Base-by-base conservation (phyloP, 2,888 invertebrate genomes). In the Drosophila helvetica region DNA sequence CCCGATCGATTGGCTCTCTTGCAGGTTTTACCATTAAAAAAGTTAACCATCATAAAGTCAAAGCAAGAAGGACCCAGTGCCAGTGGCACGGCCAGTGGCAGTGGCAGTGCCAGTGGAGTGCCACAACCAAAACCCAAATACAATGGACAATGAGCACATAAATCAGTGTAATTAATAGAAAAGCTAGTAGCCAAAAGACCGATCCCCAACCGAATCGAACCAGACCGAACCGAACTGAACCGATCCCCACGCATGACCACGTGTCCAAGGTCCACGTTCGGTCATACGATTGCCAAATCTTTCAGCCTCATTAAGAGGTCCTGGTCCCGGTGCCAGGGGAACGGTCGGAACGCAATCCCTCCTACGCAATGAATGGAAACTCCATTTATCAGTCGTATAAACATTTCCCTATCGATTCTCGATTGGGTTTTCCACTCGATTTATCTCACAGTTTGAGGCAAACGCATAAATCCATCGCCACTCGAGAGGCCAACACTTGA, bases 111-210 rank as follows among this genome's bases (percentile, higher is more conserved):
- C 9, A 43, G 17, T 42, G 38, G 45, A 51, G 74, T 56, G 75
- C 55, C 65, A 66, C 65, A 66, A 73, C 76, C 33, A 51, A 33
- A 65, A 56, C 69, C 64, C 63, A 71, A 78, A 86, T 95, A 96
- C 96, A 96, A 96, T 96, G 96, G 95, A 96, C 96, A 96, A 96
- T 96, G 95, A 96, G 94, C 93, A 95, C 95, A 96, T 96, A 96
- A 96, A 96, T 96, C 96, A 96, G 95, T 95, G 96, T 96, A 96
- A 96, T 96, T 96, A 96, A 96, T 95, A 89, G 86, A 80, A 82
- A 80, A 78, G 38, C 38, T 38, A 38, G 79, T 83, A 81, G 85
- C 79, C 75, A 74, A 80, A 60, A 53, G 61, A 38, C 38, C 38
- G 38, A 38, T 5, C 53, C 7, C 53, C 27, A 63, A 27, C 27